Evolutionary conservation across 2,113 vertebrate genomes (phyloP), one percentile per base, ranked within the genome.

Genomic region (Chauna torquata): DNA sequence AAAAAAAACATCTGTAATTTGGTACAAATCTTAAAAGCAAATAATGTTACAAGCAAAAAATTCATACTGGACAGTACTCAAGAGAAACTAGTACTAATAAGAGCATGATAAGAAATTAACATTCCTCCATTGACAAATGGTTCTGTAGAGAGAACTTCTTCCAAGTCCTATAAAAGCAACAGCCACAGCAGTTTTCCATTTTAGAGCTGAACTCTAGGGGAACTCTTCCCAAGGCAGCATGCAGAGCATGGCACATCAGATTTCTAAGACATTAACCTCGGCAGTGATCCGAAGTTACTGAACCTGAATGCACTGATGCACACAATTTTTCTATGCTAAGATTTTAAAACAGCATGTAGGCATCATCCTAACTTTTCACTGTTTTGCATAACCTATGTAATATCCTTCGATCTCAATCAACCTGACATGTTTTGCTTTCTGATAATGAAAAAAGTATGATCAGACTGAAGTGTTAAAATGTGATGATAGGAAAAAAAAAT

Each of bases 381-480:
- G 54, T 38, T 92, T 88, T 80, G 55, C 19, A 27, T 32, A 90
- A 61, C 16, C 16, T 47, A 50, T 6, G 18, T 18, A 55, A 65
- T 82, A 92, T 9, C 58, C 72, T 61, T 66, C 84, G 81, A n/a
- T 59, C 42, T 66, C 68, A 34, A 68, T 54, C 12, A 89, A 40
- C 19, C 68, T n/a, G 19, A 77, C 12, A 32, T 1, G 49, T 36
- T 24, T 86, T 0, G 0, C 44, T 57, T 82, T 52, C 54, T 54
- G 36, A 6, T 49, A 47, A 57, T 6, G 36, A 18, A 61, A 57
- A 68, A 72, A 72, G 15, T 18, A 34, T 47, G 65, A 86, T 10
- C 57, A 66, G 72, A 70, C 23, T 18, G 38, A 78, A 81, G 23
- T 40, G 20, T 66, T n/a, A 77, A 70, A 88, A 77, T 18, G 16